phyloP scores from a whole-genome alignment of 37 sponge, comb jelly and placozoan species.

The Axinella damicornis region DNA sequence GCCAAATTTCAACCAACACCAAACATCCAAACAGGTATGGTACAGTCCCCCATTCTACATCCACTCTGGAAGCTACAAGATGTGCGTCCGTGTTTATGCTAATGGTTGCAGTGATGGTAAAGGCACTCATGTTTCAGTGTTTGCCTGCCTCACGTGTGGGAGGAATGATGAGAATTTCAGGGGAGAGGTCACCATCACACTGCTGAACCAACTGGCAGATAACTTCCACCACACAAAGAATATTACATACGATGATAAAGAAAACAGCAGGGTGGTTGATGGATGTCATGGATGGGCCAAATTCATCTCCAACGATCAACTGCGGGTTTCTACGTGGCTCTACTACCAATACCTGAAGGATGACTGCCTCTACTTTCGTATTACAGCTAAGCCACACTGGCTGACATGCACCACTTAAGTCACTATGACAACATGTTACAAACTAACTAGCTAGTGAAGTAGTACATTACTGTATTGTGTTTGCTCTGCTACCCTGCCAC shows the following conservation, averaged over 20 bases:
- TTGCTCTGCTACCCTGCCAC: no score
- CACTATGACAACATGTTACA: no score
- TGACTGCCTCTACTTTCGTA: no score
- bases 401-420: no score
- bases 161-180: slow-evolving; percentile 1
- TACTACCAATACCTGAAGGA: no score
- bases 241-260: neutral
- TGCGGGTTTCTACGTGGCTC: no score
- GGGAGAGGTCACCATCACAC: slow-evolving; percentile 27
- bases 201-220: slow-evolving; percentile 49
- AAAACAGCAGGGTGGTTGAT: neutral
- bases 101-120: slow-evolving; percentile 19
- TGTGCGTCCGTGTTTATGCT: neutral
- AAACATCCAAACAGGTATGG: neutral
- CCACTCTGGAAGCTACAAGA: slow-evolving; percentile 3
- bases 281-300: neutral
- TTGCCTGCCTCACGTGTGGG: neutral
- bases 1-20: neutral
- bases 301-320: no score
- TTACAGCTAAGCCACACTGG: no score
- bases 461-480: no score
- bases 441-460: no score
- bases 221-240: slow-evolving; percentile 10
- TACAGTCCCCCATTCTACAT: slow-evolving; percentile 4
- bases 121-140: slow-evolving; percentile 17